phyloP scores from a whole-genome alignment of 2,888 invertebrate species.

The Luffia ferchaultella region DNA sequence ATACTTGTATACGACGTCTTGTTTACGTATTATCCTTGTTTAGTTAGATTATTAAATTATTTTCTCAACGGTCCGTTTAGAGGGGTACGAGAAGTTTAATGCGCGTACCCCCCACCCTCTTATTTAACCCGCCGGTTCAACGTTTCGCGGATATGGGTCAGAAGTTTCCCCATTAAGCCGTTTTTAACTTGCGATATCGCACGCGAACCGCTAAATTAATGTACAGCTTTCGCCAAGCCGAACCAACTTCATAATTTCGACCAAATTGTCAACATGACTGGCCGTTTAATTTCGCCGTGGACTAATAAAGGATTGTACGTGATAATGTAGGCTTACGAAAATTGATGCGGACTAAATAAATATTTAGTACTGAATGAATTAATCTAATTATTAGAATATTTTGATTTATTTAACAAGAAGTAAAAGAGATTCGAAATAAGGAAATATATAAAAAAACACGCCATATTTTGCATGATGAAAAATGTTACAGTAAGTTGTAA shows the following conservation, averaged over 20 bases:
- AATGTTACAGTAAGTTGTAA: too few species aligned
- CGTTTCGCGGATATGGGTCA: background rate
- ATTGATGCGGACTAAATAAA: too few species aligned
- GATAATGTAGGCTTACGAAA: too few species aligned
- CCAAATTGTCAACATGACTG: background rate
- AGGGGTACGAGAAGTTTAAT: background rate
- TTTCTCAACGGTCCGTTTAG: background rate
- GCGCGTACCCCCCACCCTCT: background rate
- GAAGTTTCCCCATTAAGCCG: background rate
- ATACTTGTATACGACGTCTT: background rate
- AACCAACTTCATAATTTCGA: background rate
- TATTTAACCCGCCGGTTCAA: background rate
- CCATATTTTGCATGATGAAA: too few species aligned
- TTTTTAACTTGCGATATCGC: background rate
- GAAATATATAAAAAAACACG: too few species aligned
- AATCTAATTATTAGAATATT: too few species aligned
- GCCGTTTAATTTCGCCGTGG: background rate
- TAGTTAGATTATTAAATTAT: background rate
- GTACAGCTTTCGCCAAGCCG: background rate
- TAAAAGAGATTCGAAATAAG: too few species aligned
- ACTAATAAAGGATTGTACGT: background rate
- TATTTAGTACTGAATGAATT: too few species aligned
- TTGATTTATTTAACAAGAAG: too few species aligned
- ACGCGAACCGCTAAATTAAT: background rate
- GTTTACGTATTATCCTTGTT: background rate